Base-by-base conservation (phyloP, 1,140 invertebrate species). In the Pseudomyrmex pallidus region DNA sequence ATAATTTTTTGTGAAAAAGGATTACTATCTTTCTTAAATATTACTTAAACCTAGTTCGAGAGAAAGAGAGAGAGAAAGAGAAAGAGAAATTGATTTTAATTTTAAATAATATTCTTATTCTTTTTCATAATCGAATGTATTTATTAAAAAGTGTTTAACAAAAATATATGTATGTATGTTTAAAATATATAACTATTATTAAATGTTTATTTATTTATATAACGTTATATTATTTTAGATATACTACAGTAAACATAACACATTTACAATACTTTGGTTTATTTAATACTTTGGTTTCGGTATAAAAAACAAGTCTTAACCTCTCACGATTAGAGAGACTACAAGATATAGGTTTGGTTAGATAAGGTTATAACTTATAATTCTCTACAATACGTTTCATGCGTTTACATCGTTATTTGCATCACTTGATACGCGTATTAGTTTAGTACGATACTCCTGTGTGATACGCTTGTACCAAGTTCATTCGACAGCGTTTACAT, bases 181-280 rank as follows among this genome's bases (percentile, higher is more conserved):
- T 50, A 10, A 22, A 46, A 52, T 52, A 77, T 67, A 44, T 25
- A 52, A 67, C 22, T 50, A 67, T 50, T 67, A 67, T 20, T 66
- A 52, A 50, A 67, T 22, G 4, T 22, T 52, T 67, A 50, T 67
- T 50, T 67, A 67, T 67, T 12, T 67, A 50, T 22, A 67, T 67
- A 67, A 52, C 20, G 17, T 67, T 66, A 66, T 50, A 20, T 66
- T 48, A 66, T 22, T 66, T 20, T 52, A 67, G 22, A 22, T 22
- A 67, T 67, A 7, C 17, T 67, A 0, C 15, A 52, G 7, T 67
- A 67, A 50, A 52, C 46, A 7, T 50, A 67, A 67, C 5, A 67
- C 5, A 67, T 67, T 67, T 67, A 50, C 52, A 52, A 52, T 67
- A 48, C 64, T 22, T 62, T 22, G 59, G 22, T 62, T 62, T 13